phyloP scores from a whole-genome alignment of 2,113 vertebrate genomes.

The Actenoides lindsayi region DNA sequence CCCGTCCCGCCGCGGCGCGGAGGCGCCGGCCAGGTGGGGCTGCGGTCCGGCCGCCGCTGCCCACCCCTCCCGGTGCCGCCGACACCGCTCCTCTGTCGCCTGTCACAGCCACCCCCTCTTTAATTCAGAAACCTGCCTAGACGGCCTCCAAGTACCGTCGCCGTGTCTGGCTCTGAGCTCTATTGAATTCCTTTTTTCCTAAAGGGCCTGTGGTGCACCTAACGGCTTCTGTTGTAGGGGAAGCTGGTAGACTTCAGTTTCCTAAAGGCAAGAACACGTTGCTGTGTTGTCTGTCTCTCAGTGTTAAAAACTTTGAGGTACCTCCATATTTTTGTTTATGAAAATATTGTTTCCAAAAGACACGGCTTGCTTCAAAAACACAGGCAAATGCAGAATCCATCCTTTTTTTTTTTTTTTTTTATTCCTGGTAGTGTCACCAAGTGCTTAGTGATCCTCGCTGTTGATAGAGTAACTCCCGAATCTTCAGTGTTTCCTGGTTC shows the following conservation, averaged over 20 bases:
- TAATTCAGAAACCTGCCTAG: fast-evolving
- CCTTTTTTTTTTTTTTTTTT: not conserved
- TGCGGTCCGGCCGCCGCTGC: not conserved
- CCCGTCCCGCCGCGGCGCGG: not conserved
- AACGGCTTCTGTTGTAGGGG: not conserved
- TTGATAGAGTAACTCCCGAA: no score
- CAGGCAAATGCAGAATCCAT: not conserved
- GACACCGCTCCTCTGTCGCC: not conserved
- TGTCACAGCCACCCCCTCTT: not conserved
- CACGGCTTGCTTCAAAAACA: fast-evolving
- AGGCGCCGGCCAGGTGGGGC: no score
- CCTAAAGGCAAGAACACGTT: fast-evolving
- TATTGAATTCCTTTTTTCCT: fast-evolving
- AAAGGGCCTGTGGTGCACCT: not conserved
- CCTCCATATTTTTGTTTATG: not conserved
- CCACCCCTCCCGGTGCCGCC: not conserved
- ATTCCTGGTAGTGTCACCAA: not conserved
- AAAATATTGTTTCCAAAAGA: not conserved
- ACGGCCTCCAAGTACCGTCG: fast-evolving
- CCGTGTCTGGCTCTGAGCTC: no score
- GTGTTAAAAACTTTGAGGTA: not conserved
- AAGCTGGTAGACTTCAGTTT: fast-evolving
- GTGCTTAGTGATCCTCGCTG: not conserved
- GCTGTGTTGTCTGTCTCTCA: fast-evolving
- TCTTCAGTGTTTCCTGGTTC: fast-evolving